phyloP scores from a whole-genome alignment of 1,140 invertebrate genomes.

The Scaptomyza montana region DNA sequence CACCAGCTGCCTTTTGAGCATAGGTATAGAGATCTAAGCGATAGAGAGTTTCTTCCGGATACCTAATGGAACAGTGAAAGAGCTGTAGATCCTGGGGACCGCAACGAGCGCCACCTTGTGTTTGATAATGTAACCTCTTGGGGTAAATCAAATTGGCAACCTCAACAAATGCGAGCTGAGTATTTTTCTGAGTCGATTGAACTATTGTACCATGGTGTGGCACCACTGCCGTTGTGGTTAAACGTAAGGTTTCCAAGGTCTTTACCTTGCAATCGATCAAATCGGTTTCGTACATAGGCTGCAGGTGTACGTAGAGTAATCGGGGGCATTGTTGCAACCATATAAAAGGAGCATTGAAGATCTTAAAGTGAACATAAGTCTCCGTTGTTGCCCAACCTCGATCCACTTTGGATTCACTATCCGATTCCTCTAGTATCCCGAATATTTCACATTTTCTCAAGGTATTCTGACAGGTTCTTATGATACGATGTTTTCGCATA shows the following conservation, averaged over 20 bases:
- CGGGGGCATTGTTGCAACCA: slow-evolving; percentile 88
- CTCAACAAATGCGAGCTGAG: slow-evolving; percentile 45
- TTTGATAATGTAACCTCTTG: slow-evolving; percentile 40
- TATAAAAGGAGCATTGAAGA: slow-evolving; percentile 91
- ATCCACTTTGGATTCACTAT: slow-evolving; percentile 86
- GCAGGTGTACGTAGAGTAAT: slow-evolving; percentile 89
- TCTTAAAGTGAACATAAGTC: slow-evolving; percentile 92
- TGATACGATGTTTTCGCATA: slow-evolving; percentile 87
- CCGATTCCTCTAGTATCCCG: slow-evolving; percentile 84
- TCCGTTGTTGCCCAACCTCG: slow-evolving; percentile 94
- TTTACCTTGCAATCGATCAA: not conserved
- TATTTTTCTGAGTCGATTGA: slow-evolving; percentile 84
- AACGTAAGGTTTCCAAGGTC: not conserved
- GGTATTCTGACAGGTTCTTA: slow-evolving; percentile 71
- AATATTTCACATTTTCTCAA: slow-evolving; percentile 85
- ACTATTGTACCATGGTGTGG: not conserved
- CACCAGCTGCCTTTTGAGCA: slow-evolving; percentile 28
- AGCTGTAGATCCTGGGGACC: slow-evolving; percentile 53
- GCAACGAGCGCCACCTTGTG: slow-evolving; percentile 42
- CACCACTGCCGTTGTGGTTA: not conserved
- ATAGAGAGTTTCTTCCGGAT: slow-evolving; percentile 41
- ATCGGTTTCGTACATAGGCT: slow-evolving; percentile 85
- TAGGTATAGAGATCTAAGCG: slow-evolving; percentile 59
- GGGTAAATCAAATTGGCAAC: slow-evolving; percentile 51
- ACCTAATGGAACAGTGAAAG: slow-evolving; percentile 51